These are phyloP conservation scores for Rhagonycha fulva DNA, from an alignment of 2,888 invertebrate species.

Conservation along the genomic window DNA sequence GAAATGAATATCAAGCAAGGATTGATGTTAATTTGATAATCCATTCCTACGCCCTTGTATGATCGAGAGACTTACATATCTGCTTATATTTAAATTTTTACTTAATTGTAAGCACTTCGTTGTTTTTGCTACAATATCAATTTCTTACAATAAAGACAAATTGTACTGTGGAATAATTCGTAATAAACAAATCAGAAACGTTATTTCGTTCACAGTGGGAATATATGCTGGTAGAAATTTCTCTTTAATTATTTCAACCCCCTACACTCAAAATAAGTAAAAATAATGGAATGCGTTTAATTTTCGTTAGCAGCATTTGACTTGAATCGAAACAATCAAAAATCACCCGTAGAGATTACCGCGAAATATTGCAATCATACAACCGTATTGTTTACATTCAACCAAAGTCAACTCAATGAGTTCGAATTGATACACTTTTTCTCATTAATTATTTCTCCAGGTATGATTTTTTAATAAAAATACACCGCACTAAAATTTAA, in stretches of 20 bases:
- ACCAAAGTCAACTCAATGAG: background rate
- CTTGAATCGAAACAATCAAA: background rate
- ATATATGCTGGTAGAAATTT: background rate
- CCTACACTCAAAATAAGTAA: background rate
- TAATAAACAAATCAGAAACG: background rate
- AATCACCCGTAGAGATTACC: background rate
- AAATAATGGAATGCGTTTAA: constrained; percentile 1
- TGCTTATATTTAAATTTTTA: background rate
- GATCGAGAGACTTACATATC: too few species aligned
- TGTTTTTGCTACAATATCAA: background rate
- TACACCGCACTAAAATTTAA: background rate
- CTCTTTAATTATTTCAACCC: background rate
- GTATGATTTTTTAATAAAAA: background rate
- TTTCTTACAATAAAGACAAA: background rate
- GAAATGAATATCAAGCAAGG: background rate
- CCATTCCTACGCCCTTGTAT: background rate
- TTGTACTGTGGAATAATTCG: background rate
- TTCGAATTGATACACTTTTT: background rate
- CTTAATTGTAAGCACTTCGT: background rate
- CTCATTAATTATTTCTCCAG: background rate
- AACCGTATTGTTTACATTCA: background rate
- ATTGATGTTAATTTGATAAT: background rate
- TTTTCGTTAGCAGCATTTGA: background rate
- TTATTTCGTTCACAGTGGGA: background rate
- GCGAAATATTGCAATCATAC: background rate